Evolutionary conservation across 2,888 invertebrate genomes (phyloP), one percentile per base, ranked within the genome.

Genomic region (Trachelus tabidus): DNA sequence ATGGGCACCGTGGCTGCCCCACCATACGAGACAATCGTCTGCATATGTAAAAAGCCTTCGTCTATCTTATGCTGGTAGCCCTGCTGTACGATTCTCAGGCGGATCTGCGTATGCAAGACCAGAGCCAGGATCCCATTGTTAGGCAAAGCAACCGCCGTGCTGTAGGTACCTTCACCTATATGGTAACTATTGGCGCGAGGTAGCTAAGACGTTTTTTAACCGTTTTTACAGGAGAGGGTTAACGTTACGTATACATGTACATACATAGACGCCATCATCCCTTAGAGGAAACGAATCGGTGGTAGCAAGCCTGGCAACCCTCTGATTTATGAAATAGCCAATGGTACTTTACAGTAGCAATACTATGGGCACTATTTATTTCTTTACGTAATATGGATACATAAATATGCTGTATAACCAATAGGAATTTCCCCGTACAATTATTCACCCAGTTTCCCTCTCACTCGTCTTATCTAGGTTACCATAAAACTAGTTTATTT

Each of bases 141-240:
- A 89, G 79, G 88, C 88, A 88, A 90, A 88, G 87, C 87, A 90
- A 89, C 90, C 87, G 90, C 83, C 88, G 83, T 80, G 76, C 79
- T 15, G 40, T 40, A 40, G 56, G 23, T 56, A 56, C 56, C 56
- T 23, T 56, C 23, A 2, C 56, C 56, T 56, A 81, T 71, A 71
- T 34, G 33, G 34, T 34, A 34, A 31, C 71, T 31, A 33, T 31
- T 71, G 71, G 71, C 71, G 71, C 71, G 31, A 34, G 71, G 71
- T 31, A 71, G 31, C 71, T 33, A 71, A 71, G 34, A 71, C 23
- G 35, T 77, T 76, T 71, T 77, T 80, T 81, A 82, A 84, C 84
- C 83, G 84, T 84, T 81, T 80, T 84, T 85, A 71, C 34, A 11
- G 6, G 71, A 56, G 40, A 56, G 56, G 56, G 56, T 56, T 56